These are phyloP conservation scores for Pungitius pungitius DNA, from an alignment of 2,113 vertebrate genomes.

Conservation along the genomic window DNA sequence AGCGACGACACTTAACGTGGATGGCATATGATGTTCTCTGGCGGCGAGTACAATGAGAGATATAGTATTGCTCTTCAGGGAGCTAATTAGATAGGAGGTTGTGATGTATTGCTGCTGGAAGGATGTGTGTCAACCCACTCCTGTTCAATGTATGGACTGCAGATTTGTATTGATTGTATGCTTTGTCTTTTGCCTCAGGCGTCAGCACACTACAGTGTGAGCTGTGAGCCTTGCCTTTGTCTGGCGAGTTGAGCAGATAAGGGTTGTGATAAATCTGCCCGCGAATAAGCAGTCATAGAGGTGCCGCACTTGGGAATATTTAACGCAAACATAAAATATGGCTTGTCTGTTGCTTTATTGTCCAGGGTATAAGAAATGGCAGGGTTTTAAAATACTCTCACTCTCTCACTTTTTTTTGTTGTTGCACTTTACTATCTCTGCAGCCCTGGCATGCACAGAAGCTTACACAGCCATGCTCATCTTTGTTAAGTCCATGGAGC, in stretches of 20 bases:
- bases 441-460: slow-evolving; percentile 36
- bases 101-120: slow-evolving; percentile 67
- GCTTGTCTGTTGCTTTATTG: slow-evolving; percentile 77
- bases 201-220: slow-evolving; percentile 55
- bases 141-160: slow-evolving; percentile 77
- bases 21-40: slow-evolving; percentile 21
- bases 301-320: slow-evolving; percentile 79
- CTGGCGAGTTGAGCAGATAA: slow-evolving; percentile 73
- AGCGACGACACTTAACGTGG: slow-evolving; percentile 20
- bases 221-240: slow-evolving; percentile 63
- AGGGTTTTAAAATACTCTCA: slow-evolving; percentile 70
- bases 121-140: slow-evolving; percentile 71
- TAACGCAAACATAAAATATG: slow-evolving; percentile 81
- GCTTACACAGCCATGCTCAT: slow-evolving; percentile 49
- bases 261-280: slow-evolving; percentile 80
- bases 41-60: slow-evolving; percentile 36
- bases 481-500: slow-evolving; percentile 46
- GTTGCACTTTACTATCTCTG: slow-evolving; percentile 63
- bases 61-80: slow-evolving; percentile 66
- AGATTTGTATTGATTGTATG: slow-evolving; percentile 78
- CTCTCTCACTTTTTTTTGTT: slow-evolving; percentile 60
- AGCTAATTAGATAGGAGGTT: slow-evolving; percentile 74
- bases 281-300: slow-evolving; percentile 79
- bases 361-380: slow-evolving; percentile 70
- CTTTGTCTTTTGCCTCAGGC: slow-evolving; percentile 73